Percentiles rank a stretch among this genome's conserved stretches.
Conservation (phyloP, 2,113 vertebrate genomes). For the Brachyistius frenatus region DNA sequence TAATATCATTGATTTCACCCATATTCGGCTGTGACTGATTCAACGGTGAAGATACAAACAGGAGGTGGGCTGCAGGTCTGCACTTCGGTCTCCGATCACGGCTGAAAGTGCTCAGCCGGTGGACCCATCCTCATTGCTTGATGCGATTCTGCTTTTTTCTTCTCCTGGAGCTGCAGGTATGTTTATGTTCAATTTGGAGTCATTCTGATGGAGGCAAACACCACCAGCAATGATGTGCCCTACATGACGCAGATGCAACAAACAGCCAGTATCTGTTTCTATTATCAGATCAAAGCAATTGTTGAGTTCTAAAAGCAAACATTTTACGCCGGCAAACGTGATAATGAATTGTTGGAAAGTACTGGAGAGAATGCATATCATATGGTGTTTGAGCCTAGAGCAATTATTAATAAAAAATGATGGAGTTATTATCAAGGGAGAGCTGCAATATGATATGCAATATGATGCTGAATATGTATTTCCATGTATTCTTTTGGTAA, state of each 20-base stretch:
- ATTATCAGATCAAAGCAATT: not conserved
- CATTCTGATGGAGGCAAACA: not conserved
- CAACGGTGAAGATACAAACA: conserved; percentile 16
- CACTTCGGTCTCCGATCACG: conserved; percentile 5
- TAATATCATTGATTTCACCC: conserved; percentile 9
- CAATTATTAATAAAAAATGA: no score
- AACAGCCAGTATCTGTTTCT: not conserved
- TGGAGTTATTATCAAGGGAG: no score
- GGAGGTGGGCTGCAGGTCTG: conserved; percentile 19
- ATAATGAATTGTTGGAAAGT: not conserved
- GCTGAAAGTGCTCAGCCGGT: conserved; percentile 43
- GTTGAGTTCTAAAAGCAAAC: no score
- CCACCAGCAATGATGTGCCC: not conserved
- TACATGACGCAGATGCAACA: not conserved
- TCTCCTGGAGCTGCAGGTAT: not conserved
- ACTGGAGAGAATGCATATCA: not conserved
- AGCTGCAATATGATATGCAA: no score
- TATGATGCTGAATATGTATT: no score
- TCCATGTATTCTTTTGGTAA: no score
- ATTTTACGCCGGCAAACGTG: not conserved
- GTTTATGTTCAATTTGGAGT: conserved; percentile 7
- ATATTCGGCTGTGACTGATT: conserved; percentile 9
- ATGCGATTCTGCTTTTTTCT: conserved; percentile 6
- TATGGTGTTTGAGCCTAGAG: no score
- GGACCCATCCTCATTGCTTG: not conserved